Evolutionary conservation across 1,140 invertebrate genomes (phyloP), one percentile per base, ranked within the genome.

Genomic region (Bombus superbus): DNA sequence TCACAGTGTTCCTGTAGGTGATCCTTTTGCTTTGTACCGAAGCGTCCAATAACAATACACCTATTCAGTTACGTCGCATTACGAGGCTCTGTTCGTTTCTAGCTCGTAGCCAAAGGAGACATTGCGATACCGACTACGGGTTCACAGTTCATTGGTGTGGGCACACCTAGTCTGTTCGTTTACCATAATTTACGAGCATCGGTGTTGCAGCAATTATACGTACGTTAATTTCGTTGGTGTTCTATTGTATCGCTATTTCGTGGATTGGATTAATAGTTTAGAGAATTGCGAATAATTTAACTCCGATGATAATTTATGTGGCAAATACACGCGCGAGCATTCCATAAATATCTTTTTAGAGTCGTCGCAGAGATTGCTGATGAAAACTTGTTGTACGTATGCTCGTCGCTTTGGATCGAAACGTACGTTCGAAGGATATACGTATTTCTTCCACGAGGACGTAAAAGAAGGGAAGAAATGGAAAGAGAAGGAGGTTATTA

Each of bases 11-110:
- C 87, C 77, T 82, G 74, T 77, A 72, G 89, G 78, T 91, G 86
- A 86, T 86, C 90, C 88, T 91, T 91, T 84, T 85, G 77, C 82
- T 71, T 81, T 88, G 81, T 84, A 82, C 77, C 80, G 68, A 71
- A 91, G 38, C 87, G 69, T 91, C 89, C 89, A 86, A 92, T 90
- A 91, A 92, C 92, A 93, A 93, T 91, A 86, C 83, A 80, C 81
- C 69, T 76, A 87, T 80, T 85, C 80, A 80, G 77, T 64, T 57
- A 62, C 68, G 32, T 32, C 38, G n/a, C 42, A 4, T 11, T 38
- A n/a, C 18, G 40, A 47, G 75, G 40, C 35, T 77, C 44, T 32
- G 75, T 38, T 40, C 42, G 35, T 38, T 18, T 2, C 62, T 77
- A n/a, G 66, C 42, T 78, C 15, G 4, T 22, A 18, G 9, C 22